These are phyloP conservation scores for Sebastes hubbsi DNA, from an alignment of 2,797 vertebrate species.

Conservation along the genomic window DNA sequence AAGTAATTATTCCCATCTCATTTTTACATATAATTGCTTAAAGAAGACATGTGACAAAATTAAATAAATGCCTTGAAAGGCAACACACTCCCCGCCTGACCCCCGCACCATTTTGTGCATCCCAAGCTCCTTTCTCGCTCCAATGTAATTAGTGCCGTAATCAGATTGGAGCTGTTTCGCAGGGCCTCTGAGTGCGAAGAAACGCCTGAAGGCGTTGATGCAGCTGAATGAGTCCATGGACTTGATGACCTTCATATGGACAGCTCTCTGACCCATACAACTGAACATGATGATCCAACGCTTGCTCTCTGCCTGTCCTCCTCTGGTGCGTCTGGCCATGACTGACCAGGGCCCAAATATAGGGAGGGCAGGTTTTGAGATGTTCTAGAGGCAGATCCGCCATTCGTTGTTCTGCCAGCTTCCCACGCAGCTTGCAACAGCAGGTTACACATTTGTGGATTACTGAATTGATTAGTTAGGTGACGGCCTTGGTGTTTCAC, in stretches of 20 bases:
- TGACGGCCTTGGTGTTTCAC: slow-evolving; percentile 32
- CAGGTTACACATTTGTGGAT: not conserved
- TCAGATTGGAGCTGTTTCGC: not conserved
- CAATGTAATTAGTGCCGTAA: slow-evolving; percentile 24
- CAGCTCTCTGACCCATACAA: slow-evolving; percentile 27
- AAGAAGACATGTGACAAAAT: not conserved
- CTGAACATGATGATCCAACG: slow-evolving; percentile 13
- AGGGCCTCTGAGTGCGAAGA: not conserved
- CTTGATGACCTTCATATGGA: slow-evolving; percentile 5
- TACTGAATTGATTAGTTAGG: not conserved
- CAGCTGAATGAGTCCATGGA: slow-evolving; percentile 28
- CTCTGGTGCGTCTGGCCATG: not conserved
- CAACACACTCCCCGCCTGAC: not conserved
- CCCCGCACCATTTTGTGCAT: not conserved
- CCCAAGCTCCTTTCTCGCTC: not conserved
- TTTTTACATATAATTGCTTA: no score
- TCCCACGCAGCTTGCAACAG: not conserved
- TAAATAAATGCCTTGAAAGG: not conserved
- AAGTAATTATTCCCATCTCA: no score
- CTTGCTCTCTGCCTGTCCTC: slow-evolving; percentile 11
- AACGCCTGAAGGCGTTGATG: not conserved
- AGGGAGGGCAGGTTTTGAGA: not conserved
- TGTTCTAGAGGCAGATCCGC: not conserved
- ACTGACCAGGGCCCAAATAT: not conserved
- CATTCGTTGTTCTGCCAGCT: not conserved